Conservation (phyloP, 2,888 invertebrate species). For the Podabrus alpinus region DNA sequence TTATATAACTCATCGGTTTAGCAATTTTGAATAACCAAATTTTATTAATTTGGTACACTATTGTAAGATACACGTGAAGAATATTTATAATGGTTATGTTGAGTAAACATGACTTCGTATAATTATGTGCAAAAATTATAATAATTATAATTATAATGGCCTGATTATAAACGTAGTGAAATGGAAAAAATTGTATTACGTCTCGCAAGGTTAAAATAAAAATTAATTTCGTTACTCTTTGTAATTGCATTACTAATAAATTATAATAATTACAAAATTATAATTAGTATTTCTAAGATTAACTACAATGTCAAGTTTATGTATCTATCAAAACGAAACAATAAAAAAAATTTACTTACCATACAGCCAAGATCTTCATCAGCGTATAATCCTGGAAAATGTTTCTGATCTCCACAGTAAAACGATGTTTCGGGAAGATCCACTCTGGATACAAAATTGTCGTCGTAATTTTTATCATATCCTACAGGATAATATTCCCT, state of each 20-base stretch:
- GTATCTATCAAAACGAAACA: too few species aligned
- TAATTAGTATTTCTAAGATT: background rate
- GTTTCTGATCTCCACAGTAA: constrained; percentile 86
- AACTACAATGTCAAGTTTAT: background rate
- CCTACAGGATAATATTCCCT: constrained; percentile 86
- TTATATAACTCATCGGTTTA: background rate
- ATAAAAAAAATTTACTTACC: constrained; percentile 64
- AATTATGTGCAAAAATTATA: background rate
- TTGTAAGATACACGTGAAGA: background rate
- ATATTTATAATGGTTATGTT: background rate
- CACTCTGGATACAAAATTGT: constrained; percentile 82
- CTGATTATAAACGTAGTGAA: background rate
- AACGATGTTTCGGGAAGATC: constrained; percentile 83
- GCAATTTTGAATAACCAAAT: background rate
- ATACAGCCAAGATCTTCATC: constrained; percentile 88
- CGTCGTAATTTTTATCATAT: constrained; percentile 88
- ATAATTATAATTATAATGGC: background rate
- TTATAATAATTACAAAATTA: background rate
- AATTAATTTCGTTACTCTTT: background rate
- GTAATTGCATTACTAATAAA: background rate
- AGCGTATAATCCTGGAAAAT: constrained; percentile 87
- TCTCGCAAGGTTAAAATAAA: background rate
- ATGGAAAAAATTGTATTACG: background rate
- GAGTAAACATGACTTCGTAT: background rate
- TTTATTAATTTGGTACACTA: background rate